Percentiles rank a stretch among this genome's conserved stretches.
phyloP scores from a whole-genome alignment of 2,113 vertebrate genomes.

The Podocnemis expansa region DNA sequence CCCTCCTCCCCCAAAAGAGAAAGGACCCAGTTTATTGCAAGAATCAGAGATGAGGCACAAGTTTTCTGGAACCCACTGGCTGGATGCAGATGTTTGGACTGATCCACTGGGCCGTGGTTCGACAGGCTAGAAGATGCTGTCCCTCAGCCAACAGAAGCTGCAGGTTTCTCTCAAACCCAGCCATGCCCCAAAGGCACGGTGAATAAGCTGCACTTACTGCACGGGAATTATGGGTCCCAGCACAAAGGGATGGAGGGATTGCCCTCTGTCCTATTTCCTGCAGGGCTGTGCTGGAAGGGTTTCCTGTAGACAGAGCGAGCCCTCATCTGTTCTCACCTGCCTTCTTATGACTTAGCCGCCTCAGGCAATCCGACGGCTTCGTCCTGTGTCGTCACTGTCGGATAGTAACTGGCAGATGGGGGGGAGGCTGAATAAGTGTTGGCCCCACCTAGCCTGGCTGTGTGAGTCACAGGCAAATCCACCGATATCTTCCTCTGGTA shows the following conservation, averaged over 20 bases:
- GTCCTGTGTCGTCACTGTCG: not conserved
- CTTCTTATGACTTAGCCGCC: not conserved
- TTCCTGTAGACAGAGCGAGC: not conserved
- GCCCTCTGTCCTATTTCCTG: not conserved
- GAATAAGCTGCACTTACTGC: not conserved
- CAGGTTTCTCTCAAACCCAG: not conserved
- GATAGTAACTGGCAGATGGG: not conserved
- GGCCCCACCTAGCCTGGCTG: not conserved
- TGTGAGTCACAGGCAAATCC: not conserved
- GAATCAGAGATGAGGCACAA: not conserved
- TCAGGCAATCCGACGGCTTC: not conserved
- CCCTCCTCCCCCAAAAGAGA: too few relatives aligned
- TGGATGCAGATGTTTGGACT: not conserved
- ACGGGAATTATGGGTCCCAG: not conserved
- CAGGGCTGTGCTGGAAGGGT: not conserved
- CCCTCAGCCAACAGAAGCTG: not conserved
- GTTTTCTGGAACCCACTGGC: not conserved
- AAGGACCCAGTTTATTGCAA: not conserved
- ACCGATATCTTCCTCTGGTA: not conserved
- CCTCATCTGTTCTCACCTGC: not conserved
- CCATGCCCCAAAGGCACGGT: not conserved
- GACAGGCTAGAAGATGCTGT: not conserved
- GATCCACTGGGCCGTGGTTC: not conserved
- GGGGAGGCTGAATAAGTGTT: not conserved
- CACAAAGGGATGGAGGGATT: not conserved